Percentiles rank a stretch among this genome's conserved stretches.
Evolutionary conservation across 2,888 invertebrate species (phyloP).

Genomic region (Teleogryllus oceanicus): DNA sequence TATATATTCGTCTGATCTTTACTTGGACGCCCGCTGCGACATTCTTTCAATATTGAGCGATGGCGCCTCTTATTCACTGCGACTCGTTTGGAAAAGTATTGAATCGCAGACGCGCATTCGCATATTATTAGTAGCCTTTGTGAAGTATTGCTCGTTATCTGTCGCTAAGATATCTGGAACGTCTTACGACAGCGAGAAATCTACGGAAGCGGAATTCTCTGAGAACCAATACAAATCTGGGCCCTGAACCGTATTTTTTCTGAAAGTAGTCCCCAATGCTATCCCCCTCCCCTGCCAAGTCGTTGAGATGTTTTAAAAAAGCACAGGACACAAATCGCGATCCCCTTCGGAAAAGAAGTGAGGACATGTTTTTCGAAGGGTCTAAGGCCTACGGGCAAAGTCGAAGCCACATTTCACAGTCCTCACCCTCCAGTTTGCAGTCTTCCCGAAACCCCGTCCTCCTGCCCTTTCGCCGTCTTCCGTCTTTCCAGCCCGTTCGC

Average conservation of each 20-base stretch:
- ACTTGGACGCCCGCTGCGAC: no score
- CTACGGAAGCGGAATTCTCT: not conserved
- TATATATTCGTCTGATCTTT: no score
- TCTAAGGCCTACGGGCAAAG: not conserved
- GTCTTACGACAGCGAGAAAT: no score
- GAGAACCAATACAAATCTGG: not conserved
- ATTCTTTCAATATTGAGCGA: no score
- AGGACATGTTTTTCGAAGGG: not conserved
- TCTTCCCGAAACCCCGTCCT: no score
- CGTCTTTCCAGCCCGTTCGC: not conserved
- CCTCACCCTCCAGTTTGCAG: not conserved
- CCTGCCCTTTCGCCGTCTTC: not conserved
- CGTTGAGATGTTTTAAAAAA: constrained; percentile 12
- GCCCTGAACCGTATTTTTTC: not conserved
- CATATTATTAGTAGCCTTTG: no score
- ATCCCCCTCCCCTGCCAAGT: not conserved
- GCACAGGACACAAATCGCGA: not conserved
- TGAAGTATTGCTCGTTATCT: no score
- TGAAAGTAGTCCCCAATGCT: no score
- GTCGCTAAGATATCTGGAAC: no score
- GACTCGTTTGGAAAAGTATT: no score
- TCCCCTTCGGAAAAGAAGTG: not conserved
- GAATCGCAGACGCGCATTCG: no score
- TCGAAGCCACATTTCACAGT: constrained; percentile 1
- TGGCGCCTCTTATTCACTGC: no score